Evolutionary conservation across 2,888 invertebrate species (phyloP), one percentile per base, ranked within the genome.

Genomic region (Leptinotarsa haldemani): DNA sequence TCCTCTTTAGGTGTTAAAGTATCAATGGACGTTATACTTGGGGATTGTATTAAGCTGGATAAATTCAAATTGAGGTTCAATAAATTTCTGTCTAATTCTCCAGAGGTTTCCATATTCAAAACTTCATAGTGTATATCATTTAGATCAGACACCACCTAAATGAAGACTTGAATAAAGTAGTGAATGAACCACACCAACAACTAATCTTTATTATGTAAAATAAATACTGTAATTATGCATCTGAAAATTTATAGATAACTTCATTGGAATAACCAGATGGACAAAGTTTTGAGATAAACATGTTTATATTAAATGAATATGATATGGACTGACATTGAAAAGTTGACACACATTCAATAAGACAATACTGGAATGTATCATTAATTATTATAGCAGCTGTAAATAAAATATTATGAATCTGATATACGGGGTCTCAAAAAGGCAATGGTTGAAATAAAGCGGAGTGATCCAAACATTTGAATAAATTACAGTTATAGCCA

Each of bases 1-100:
- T 93, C 93, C 80, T 94, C 94, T 65, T 93, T 93, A 0, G 94
- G 94, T 18, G 94, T 93, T 2, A 94, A 90, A 61, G 93, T 93
- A 80, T 94, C 94, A 52, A 94, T 93, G 76, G 93, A 93, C 48
- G 91, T 90, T 72, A 94, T 90, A 81, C 93, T 91, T 68, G 94
- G 93, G 47, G 94, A 94, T 63, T 93, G 92, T 82, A 94, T 90
- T 78, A 94, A 87, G 79, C 92, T 93, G 16, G 94, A 92, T 78
- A 94, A 88, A 77, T 93, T 94, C 78, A 94, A 88, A 71, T 93
- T 93, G 80, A 94, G 88, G 88, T 94, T 94, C 75, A 94, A 88
- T 73, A 94, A 89, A 79, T 92, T 94, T 75, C 93, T 89, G 84
- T 94, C 94, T 79, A 94, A 86, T 85, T 94, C 94, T 30, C 95